These are phyloP conservation scores for Cepaea nemoralis DNA, from an alignment of 1,140 invertebrate genomes.

Conservation along the genomic window DNA sequence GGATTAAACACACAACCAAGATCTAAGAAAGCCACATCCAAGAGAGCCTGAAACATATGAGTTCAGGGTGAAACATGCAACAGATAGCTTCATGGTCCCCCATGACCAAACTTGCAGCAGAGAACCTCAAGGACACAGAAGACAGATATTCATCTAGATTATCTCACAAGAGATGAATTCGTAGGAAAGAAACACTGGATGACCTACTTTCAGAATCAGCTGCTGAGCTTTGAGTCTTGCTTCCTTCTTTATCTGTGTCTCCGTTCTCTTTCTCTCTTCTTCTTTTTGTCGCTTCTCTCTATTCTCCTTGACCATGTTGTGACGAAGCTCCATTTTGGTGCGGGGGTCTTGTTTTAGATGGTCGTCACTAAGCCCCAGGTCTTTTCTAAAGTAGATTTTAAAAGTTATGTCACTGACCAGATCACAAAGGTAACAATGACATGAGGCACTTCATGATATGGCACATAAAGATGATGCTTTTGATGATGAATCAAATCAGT, in stretches of 20 bases:
- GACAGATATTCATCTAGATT: not conserved
- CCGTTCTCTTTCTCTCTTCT: constrained; percentile 52
- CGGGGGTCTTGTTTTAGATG: constrained; percentile 43
- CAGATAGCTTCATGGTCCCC: too few species aligned
- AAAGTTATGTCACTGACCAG: too few species aligned
- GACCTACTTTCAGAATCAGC: constrained; percentile 60
- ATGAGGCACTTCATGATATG: too few species aligned
- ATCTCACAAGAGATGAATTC: not conserved
- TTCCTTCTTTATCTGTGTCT: constrained; percentile 63
- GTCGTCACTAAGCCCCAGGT: constrained; percentile 49
- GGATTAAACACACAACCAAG: too few species aligned
- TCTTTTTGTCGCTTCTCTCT: constrained; percentile 65
- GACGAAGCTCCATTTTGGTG: constrained; percentile 59
- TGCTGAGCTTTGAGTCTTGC: constrained; percentile 62
- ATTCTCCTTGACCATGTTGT: constrained; percentile 68
- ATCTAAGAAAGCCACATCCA: too few species aligned
- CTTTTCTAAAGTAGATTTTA: constrained; percentile 25
- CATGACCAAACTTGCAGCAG: too few species aligned
- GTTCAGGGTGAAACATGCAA: too few species aligned
- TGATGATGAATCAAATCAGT: too few species aligned
- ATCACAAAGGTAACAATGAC: too few species aligned
- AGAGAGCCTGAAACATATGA: too few species aligned
- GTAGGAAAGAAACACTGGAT: not conserved
- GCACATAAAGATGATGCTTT: too few species aligned
- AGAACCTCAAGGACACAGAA: not conserved